Conservation (phyloP, 2,113 vertebrate genomes). For the Theristicus caerulescens region DNA sequence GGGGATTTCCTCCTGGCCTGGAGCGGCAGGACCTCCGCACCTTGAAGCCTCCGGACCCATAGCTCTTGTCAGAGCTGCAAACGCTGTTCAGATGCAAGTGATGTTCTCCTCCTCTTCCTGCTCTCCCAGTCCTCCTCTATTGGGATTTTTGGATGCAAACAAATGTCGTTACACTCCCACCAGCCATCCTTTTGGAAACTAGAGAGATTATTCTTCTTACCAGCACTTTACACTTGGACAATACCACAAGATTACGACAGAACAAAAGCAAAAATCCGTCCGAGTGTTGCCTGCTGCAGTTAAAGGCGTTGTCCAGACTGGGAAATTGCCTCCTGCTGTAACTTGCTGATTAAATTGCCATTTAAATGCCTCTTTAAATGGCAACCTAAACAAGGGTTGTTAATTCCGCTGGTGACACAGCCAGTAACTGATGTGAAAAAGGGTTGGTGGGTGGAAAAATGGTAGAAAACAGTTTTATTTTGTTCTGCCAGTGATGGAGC, state of each 20-base stretch:
- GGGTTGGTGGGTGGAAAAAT: background rate
- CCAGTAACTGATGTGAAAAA: background rate
- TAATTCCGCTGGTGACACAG: background rate
- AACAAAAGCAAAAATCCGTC: background rate
- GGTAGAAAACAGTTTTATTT: background rate
- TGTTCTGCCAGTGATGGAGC: background rate
- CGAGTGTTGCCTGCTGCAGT: background rate
- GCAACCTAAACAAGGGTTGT: background rate
- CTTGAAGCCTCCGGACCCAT: background rate
- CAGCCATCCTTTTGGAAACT: background rate
- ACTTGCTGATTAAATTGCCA: background rate
- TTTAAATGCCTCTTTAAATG: background rate
- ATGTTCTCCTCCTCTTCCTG: background rate
- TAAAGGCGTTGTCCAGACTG: background rate
- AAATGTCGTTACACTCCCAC: fast-evolving
- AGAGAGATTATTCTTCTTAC: background rate
- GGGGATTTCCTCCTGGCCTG: background rate
- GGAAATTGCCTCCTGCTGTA: background rate
- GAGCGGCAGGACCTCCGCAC: background rate
- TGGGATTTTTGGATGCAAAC: background rate
- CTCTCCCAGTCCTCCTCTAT: background rate
- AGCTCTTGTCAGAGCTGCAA: background rate
- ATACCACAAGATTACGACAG: background rate
- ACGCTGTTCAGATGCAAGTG: fast-evolving
- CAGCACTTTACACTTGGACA: background rate